Base-by-base conservation (phyloP, 1,140 invertebrate species). In the Batillaria attramentaria region DNA sequence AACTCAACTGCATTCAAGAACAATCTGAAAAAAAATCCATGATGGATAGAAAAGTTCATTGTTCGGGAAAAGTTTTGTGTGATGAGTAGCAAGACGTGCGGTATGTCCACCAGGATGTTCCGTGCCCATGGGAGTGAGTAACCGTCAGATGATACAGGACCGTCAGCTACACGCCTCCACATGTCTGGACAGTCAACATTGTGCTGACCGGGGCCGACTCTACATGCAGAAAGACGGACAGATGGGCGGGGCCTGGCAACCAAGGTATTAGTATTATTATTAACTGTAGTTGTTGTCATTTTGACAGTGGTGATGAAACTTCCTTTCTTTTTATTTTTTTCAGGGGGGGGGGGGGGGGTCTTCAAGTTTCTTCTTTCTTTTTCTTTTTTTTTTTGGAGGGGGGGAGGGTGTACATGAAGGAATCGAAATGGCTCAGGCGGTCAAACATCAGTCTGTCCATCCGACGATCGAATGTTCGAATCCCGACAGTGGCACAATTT, bases 91-190 rank as follows among this genome's bases (percentile, higher is more conserved):
- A 16, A 54, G n/a, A 16, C 16, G 50, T 18, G n/a, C 50, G 16
- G 50, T 16, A 54, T 54, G 50, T 16, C 16, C n/a, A n/a, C n/a
- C 87, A 85, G 84, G 89, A 33, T 85, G 86, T 79, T 80, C 83
- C 50, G 68, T 84, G 37, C 82, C 83, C 66, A 85, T 87, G 85
- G 86, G 86, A 35, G 39, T 87, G n/a, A 78, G 79, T n/a, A 84
- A 87, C 54, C 79, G 75, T 20, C 18, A 70, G 28, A 80, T 87
- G 0, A 65, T 85, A 24, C 65, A 74, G n/a, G 80, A 83, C 65
- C 70, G 77, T n/a, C 85, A 86, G 79, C 70, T 87, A 33, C 78
- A 78, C 41, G 82, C 86, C 0, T 86, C 85, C 13, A 81, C 79
- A 37, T 77, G 66, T 31, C 66, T 83, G 28, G 83, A 86, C 41